A percentile compares a stretch with the other conserved stretches of the same genome.
Conservation (phyloP, 2,113 vertebrate species). For the Poicephalus meyeri region DNA sequence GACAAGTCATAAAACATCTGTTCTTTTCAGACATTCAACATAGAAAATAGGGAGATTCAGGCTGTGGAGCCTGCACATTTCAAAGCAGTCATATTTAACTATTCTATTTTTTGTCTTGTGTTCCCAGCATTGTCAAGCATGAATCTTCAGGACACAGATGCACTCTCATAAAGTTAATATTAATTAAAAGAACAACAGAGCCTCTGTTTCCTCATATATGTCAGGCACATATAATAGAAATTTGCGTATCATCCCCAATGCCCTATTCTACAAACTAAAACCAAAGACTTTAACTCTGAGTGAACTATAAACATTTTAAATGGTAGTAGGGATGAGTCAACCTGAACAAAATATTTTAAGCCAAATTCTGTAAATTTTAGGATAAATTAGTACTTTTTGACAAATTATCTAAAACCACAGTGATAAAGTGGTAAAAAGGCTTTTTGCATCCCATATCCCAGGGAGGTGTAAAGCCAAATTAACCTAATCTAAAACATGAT, state of each 20-base stretch:
- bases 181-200: background rate
- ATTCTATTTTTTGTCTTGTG: background rate
- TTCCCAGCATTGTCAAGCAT: background rate
- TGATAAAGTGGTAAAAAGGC: background rate
- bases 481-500: constrained; percentile 77
- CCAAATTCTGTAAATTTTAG: background rate
- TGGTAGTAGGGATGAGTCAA: background rate
- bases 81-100: background rate
- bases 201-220: fast-evolving
- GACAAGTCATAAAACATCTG: background rate
- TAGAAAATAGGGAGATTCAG: background rate
- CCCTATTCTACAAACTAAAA: background rate
- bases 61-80: background rate
- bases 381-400: constrained; percentile 6
- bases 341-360: background rate
- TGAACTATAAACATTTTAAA: background rate
- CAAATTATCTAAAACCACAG: background rate
- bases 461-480: constrained; percentile 56
- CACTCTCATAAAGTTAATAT: background rate
- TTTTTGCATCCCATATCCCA: background rate
- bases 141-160: background rate
- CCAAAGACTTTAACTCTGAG: background rate
- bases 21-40: background rate
- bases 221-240: background rate
- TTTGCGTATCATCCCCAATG: background rate